A percentile compares a stretch with the other conserved stretches of the same genome.
Conservation (phyloP, 1,140 invertebrate genomes). For the Drosophila tani region DNA sequence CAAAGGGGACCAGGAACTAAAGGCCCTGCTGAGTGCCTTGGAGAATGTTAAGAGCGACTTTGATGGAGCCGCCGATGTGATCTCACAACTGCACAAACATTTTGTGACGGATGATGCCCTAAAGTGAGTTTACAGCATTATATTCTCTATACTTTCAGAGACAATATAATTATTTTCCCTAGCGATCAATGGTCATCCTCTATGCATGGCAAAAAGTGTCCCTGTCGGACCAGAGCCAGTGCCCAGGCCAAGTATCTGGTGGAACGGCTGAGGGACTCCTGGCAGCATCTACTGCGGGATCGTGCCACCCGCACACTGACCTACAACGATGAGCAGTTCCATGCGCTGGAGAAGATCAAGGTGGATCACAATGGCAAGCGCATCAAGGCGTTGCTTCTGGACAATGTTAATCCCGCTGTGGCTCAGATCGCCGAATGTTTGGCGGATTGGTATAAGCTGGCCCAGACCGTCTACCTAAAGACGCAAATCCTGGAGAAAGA, state of each 20-base stretch:
- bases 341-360: constrained; percentile 93
- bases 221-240: constrained; percentile 88
- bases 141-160: not conserved
- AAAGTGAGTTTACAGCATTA: constrained; percentile 50
- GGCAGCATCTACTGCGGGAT: constrained; percentile 95
- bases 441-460: constrained; percentile 93
- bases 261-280: constrained; percentile 93
- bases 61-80: constrained; percentile 77
- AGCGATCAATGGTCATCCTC: constrained; percentile 90
- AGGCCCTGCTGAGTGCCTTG: constrained; percentile 52
- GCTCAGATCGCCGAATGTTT: constrained; percentile 89
- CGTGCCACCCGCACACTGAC: constrained; percentile 93
- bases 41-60: constrained; percentile 74
- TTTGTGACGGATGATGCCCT: constrained; percentile 78
- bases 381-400: constrained; percentile 88
- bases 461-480: constrained; percentile 90
- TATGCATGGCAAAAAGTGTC: constrained; percentile 89
- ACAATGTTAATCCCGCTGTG: constrained; percentile 88
- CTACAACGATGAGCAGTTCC: constrained; percentile 97
- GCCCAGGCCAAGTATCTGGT: constrained; percentile 91
- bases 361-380: constrained; percentile 89
- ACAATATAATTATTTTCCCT: not conserved
- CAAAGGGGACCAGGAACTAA: constrained; percentile 72
- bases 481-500: constrained; percentile 90
- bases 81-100: constrained; percentile 79